Percentiles rank a stretch among this genome's conserved stretches.
Conservation (phyloP, 2,797 vertebrate species). For the Diglossa cyanea region DNA sequence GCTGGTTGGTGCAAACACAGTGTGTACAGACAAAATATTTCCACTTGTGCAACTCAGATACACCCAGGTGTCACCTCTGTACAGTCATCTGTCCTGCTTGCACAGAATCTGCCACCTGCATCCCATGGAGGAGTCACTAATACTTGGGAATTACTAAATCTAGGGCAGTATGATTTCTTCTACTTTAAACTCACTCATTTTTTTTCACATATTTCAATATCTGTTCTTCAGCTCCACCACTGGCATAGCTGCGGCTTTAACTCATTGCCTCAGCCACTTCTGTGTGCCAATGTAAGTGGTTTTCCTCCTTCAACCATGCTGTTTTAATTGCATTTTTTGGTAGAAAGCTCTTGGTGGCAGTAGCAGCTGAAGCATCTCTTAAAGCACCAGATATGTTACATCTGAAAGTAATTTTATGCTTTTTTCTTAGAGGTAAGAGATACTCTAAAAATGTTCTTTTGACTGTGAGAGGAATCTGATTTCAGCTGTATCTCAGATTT, state of each 20-base stretch:
- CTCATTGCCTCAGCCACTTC: constrained; percentile 72
- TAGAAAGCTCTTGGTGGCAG: constrained; percentile 63
- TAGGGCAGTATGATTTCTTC: constrained; percentile 22
- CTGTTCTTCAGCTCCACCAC: constrained; percentile 69
- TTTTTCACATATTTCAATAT: constrained; percentile 63
- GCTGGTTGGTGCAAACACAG: background rate
- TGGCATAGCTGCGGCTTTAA: constrained; percentile 73
- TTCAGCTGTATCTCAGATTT: background rate
- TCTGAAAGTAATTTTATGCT: background rate
- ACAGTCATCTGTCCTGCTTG: background rate
- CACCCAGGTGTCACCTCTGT: background rate
- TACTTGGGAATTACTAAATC: background rate
- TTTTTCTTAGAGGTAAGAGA: background rate
- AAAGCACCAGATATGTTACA: constrained; percentile 54
- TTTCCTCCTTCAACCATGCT: constrained; percentile 49
- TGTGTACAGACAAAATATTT: background rate
- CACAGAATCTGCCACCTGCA: background rate
- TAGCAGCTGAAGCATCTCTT: constrained; percentile 67
- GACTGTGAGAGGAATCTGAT: background rate
- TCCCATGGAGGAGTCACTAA: background rate
- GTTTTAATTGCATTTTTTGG: constrained; percentile 54
- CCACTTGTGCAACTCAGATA: background rate
- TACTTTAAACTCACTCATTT: constrained; percentile 30
- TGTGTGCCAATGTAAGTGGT: constrained; percentile 71
- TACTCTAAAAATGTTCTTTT: background rate